A percentile compares a stretch with the other conserved stretches of the same genome.
These are phyloP conservation scores for Crotalus viridis DNA, from an alignment of 2,113 vertebrate genomes.

Conservation along the genomic window DNA sequence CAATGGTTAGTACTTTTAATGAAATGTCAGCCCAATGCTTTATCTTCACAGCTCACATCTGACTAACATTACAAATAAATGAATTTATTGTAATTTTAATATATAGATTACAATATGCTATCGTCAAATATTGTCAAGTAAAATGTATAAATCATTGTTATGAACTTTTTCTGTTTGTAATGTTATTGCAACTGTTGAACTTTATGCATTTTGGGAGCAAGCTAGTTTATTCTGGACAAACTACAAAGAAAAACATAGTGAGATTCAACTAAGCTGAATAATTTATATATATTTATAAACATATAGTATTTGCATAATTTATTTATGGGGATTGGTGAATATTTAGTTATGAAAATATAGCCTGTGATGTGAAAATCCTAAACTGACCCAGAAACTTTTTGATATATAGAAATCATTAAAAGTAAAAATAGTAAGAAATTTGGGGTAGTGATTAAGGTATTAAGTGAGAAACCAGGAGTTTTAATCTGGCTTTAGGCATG, in stretches of 20 bases:
- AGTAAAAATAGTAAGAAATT: not conserved
- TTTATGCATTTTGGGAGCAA: not conserved
- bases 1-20: conserved; percentile 82
- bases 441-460: not conserved
- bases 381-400: not conserved
- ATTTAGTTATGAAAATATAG: not conserved
- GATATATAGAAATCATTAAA: not conserved
- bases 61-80: not conserved
- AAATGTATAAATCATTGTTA: not conserved
- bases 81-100: conserved; percentile 11
- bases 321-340: not conserved
- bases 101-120: conserved; percentile 2
- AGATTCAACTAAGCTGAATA: not conserved
- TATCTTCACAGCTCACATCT: not conserved
- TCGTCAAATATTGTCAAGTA: not conserved
- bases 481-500: not conserved
- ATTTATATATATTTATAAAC: not conserved
- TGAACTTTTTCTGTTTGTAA: not conserved
- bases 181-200: not conserved
- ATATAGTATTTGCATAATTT: not conserved
- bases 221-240: not conserved
- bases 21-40: conserved; percentile 29
- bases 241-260: not conserved
- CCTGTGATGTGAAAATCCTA: not conserved
- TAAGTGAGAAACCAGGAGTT: not conserved